These are phyloP conservation scores for Geopemphigus sp. DNA, from an alignment of 1,140 invertebrate genomes.

Conservation along the genomic window DNA sequence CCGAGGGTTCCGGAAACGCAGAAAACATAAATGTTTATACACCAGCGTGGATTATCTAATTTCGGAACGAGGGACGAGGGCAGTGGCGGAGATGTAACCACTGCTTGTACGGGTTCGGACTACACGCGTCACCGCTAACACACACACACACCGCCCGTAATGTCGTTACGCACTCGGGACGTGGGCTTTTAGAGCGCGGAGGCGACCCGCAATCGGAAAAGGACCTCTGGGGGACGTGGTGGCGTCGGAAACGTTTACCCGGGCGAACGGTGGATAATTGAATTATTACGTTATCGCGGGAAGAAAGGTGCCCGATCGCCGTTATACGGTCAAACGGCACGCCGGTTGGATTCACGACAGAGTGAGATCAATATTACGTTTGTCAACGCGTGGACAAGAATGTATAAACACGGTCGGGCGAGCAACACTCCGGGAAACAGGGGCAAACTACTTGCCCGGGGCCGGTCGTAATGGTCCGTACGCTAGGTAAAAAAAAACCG, in stretches of 20 bases:
- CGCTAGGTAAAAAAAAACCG: not conserved
- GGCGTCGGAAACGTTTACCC: slow-evolving; percentile 4
- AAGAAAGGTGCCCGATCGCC: slow-evolving; percentile 7
- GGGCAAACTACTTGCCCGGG: not conserved
- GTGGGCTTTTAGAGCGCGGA: not conserved
- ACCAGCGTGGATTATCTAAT: slow-evolving; percentile 33
- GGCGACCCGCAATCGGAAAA: slow-evolving; percentile 1
- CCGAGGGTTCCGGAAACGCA: not conserved
- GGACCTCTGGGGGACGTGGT: too few relatives aligned
- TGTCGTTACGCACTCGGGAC: slow-evolving; percentile 22
- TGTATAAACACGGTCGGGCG: not conserved
- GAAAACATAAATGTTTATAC: slow-evolving; percentile 35
- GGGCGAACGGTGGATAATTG: not conserved
- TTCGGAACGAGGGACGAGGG: not conserved
- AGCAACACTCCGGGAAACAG: not conserved
- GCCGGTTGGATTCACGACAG: not conserved
- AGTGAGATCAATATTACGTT: slow-evolving; percentile 6
- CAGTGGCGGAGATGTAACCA: slow-evolving; percentile 15
- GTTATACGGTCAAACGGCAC: slow-evolving; percentile 10
- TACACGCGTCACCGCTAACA: not conserved
- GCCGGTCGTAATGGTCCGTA: not conserved
- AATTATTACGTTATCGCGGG: slow-evolving; percentile 30
- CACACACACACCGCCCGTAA: not conserved
- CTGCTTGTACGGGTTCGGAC: not conserved
- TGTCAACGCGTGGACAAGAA: not conserved